Conservation (phyloP, 2,113 vertebrate genomes). For the Neomonachus schauinslandi region DNA sequence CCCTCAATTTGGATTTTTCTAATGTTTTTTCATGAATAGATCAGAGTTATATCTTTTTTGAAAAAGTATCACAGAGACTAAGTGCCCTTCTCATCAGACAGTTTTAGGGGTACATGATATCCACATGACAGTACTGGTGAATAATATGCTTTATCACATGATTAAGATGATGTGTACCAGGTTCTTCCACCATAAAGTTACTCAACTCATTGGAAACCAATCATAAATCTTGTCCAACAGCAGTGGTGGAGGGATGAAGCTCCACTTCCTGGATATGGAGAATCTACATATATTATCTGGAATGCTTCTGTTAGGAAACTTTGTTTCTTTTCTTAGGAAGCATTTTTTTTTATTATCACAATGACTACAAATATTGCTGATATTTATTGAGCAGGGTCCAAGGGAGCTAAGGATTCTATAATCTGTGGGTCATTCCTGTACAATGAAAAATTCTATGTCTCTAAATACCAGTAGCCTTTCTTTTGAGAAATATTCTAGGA, state of each 20-base stretch:
- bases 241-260: background rate
- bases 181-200: background rate
- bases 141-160: background rate
- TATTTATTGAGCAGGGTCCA: background rate
- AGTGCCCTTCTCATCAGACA: background rate
- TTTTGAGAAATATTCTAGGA: background rate
- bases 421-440: background rate
- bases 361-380: background rate
- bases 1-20: background rate
- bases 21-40: background rate
- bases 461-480: background rate
- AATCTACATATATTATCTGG: background rate
- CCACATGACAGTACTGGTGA: too few relatives aligned
- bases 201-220: background rate
- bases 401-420: background rate
- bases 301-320: background rate
- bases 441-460: background rate
- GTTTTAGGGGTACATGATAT: background rate
- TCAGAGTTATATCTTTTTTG: background rate
- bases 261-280: background rate
- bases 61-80: background rate
- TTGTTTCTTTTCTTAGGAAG: background rate
- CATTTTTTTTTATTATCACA: background rate
- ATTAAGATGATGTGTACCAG: background rate
- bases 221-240: background rate